phyloP scores from a whole-genome alignment of 1,140 invertebrate species.

The Conus betulinus region DNA sequence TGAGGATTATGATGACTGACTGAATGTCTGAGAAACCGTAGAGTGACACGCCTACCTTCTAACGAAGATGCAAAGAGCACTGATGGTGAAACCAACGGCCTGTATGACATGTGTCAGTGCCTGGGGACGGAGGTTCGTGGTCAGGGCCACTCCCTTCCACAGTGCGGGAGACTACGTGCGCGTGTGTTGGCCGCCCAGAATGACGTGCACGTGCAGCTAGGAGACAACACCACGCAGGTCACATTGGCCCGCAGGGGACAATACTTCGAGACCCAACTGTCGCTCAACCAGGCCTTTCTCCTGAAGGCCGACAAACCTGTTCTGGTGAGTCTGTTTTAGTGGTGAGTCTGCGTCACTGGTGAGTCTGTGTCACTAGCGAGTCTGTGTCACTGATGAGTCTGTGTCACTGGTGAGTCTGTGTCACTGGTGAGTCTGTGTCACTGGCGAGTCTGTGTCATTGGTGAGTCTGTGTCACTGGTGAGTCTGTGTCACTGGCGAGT shows the following conservation, averaged over 20 bases:
- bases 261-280: background rate
- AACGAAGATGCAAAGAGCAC: no score
- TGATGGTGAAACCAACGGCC: background rate
- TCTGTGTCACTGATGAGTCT: constrained; percentile 10
- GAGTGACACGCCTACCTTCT: no score
- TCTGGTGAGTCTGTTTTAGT: background rate
- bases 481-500: background rate
- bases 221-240: background rate
- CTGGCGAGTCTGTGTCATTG: no score
- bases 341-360: background rate
- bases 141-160: constrained; percentile 8
- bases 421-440: no score
- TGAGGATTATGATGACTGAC: no score
- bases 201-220: background rate
- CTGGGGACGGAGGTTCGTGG: constrained; percentile 14
- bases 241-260: background rate
- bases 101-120: background rate
- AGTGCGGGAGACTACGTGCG: constrained; percentile 1
- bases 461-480: no score
- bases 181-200: background rate
- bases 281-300: background rate
- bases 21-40: no score
- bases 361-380: background rate
- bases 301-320: constrained; percentile 24
- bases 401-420: no score